Base-by-base conservation (phyloP, 2,888 invertebrate genomes). In the Orthonevra nobilis region DNA sequence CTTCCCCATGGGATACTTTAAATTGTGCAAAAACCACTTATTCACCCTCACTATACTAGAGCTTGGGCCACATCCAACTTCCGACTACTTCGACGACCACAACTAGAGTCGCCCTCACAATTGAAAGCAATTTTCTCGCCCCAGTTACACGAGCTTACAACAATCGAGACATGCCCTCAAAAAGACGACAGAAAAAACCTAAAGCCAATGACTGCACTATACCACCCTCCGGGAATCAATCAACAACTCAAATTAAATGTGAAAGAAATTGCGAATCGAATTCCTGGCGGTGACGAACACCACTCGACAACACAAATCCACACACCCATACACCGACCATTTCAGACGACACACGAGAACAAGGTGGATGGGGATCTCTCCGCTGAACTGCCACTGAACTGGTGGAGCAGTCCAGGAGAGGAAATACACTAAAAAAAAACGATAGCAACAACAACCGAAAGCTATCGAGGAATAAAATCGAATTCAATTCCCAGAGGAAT, bases 251-350 rank as follows among this genome's bases (percentile, higher is more conserved):
- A 79, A 79, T 79, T 79, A 79, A 79, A 79, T 79, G 79, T 73
- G 68, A 79, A 79, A 79, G 73, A 68, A 79, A 79, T 79, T 79
- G 79, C 68, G 79, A 79, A 79, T 79, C 79, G 79, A 79, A 79
- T 79, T 79, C 73, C 79, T 79, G 79, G 66, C 26, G 61, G 73
- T 79, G 79, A 79, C 79, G 79, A 79, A 73, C 42, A 73, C 79
- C 60, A 73, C 79, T 68, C 66, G 79, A 72, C 79, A 61, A 66
- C 48, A 66, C 28, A 72, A n/a, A n/a, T 10, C 15, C 15, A 60
- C 63, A 36, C 52, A 42, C 42, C 4, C 32, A 30, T 9, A 50
- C 52, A 42, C 34, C 32, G 10, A 54, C 32, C 42, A 61, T 30
- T 56, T 52, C n/a, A n/a, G n/a, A n/a, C n/a, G n/a, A n/a, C n/a